These are phyloP conservation scores for Cladopsammia gracilis DNA, from an alignment of 64 coral and sea anemone species.

Conservation along the genomic window DNA sequence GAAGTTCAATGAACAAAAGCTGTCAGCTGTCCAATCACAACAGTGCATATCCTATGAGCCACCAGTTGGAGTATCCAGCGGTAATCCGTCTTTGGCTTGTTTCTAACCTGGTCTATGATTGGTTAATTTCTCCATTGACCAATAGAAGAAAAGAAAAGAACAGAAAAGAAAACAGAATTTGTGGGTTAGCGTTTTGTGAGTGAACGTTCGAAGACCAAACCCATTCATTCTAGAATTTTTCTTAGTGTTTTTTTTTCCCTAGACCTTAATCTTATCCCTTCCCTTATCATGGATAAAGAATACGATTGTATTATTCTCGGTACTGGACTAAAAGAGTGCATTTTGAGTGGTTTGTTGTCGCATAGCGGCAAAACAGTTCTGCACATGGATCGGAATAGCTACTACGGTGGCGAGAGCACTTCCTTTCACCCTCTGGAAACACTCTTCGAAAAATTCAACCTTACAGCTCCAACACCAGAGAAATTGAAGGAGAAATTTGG, in stretches of 20 bases:
- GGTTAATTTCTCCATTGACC: not conserved
- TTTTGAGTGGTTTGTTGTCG: constrained; percentile 89
- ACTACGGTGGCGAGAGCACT: constrained; percentile 88
- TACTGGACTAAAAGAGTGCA: constrained; percentile 95
- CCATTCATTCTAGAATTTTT: too few species aligned
- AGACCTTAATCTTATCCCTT: too few species aligned
- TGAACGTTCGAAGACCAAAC: too few species aligned
- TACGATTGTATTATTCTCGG: constrained; percentile 93
- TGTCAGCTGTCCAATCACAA: not conserved
- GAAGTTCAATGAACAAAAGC: not conserved
- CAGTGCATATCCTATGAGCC: not conserved
- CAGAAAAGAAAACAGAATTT: too few species aligned
- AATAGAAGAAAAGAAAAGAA: too few species aligned
- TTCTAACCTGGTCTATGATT: constrained; percentile 1
- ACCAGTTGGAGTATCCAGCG: not conserved
- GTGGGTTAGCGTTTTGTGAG: too few species aligned
- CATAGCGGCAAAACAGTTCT: constrained; percentile 81
- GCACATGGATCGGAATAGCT: constrained; percentile 84
- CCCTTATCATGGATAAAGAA: constrained; percentile 80
- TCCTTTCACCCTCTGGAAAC: constrained; percentile 78
- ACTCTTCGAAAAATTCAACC: constrained; percentile 75
- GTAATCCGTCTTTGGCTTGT: not conserved
- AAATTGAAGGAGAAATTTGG: constrained; percentile 34
- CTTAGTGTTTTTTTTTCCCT: not conserved
- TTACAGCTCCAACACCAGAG: constrained; percentile 30